phyloP scores from a whole-genome alignment of 2,888 invertebrate genomes.

The Conus canariensis region DNA sequence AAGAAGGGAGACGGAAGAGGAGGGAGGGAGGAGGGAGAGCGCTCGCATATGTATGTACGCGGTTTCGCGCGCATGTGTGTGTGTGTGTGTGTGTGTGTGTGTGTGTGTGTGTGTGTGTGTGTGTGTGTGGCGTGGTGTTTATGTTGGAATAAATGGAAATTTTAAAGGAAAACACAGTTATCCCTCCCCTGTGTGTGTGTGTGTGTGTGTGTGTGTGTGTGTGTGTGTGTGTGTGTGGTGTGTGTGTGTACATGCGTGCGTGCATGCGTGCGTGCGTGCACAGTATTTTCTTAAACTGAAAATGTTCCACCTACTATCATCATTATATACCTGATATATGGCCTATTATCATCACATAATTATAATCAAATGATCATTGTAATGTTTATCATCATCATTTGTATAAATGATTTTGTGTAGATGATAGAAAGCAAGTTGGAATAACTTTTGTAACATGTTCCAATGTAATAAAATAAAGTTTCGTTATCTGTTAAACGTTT shows the following conservation, averaged over 20 bases:
- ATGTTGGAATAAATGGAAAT: not conserved
- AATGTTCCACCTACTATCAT: not conserved
- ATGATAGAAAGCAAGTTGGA: not conserved
- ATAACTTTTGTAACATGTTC: not conserved
- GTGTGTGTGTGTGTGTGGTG: constrained; percentile 18
- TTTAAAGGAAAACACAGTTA: no score
- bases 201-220: no score
- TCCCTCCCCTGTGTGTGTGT: no score
- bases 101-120: constrained; percentile 21
- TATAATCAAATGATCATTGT: not conserved
- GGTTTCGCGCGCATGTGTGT: no score
- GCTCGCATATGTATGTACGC: not conserved
- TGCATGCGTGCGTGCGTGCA: not conserved
- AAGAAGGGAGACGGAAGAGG: no score
- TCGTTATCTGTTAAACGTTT: no score
- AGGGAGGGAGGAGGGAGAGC: no score
- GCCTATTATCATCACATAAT: not conserved
- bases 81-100: constrained; percentile 9
- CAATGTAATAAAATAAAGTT: no score
- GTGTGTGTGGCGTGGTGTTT: not conserved
- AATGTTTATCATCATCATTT: not conserved
- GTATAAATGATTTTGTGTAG: not conserved
- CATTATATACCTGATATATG: not conserved
- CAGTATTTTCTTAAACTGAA: not conserved
- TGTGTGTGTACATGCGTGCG: not conserved